Percentiles rank a stretch among this genome's conserved stretches.
Evolutionary conservation across 2,797 vertebrate genomes (phyloP).

Genomic region (Amniataba percoides): DNA sequence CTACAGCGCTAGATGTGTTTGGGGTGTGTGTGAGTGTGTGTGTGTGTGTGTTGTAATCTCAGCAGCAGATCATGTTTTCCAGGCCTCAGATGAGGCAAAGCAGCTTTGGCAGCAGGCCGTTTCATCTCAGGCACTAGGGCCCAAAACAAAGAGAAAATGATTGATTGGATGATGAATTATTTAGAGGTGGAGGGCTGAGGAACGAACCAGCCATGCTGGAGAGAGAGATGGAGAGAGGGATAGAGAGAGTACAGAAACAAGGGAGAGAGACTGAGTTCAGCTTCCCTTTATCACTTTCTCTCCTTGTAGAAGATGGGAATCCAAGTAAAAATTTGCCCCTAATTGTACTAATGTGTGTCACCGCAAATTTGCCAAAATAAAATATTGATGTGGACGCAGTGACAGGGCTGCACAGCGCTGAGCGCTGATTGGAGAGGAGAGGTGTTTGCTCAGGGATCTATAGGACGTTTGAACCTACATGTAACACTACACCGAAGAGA

Average conservation of each 20-base stretch:
- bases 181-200: constrained; percentile 87
- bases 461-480: constrained; percentile 78
- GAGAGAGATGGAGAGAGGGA: constrained; percentile 69
- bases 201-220: constrained; percentile 79
- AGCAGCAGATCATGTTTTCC: constrained; percentile 89
- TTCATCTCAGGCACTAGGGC: constrained; percentile 90
- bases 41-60: constrained; percentile 84
- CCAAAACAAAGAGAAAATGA: constrained; percentile 92
- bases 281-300: constrained; percentile 71
- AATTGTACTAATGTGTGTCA: constrained; percentile 86
- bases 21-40: constrained; percentile 55
- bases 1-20: constrained; percentile 67
- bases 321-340: constrained; percentile 79
- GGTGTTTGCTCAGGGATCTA: constrained; percentile 77
- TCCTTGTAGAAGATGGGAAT: constrained; percentile 81
- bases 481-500: constrained; percentile 62
- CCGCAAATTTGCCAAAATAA: constrained; percentile 84
- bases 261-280: constrained; percentile 59
- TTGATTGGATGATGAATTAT: constrained; percentile 92
- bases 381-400: constrained; percentile 80
- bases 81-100: constrained; percentile 90
- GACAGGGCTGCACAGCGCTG: constrained; percentile 63
- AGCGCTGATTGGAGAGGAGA: constrained; percentile 74
- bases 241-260: constrained; percentile 56
- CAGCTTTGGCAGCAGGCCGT: constrained; percentile 87